Evolutionary conservation across 2,888 invertebrate genomes (phyloP).

Genomic region (Cephus pulcher): DNA sequence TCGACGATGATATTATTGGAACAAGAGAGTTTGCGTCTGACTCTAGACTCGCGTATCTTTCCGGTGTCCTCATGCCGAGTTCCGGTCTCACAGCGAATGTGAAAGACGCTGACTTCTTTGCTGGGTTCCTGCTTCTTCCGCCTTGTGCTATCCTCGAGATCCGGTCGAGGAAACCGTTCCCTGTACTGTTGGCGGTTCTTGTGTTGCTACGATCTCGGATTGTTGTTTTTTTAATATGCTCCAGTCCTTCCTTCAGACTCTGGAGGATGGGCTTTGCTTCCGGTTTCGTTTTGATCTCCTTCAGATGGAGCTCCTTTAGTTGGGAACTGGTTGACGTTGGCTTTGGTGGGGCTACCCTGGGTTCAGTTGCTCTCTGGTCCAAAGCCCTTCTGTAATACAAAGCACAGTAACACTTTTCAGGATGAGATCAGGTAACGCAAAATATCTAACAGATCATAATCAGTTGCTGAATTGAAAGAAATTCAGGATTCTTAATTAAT

Average conservation of each 20-base stretch:
- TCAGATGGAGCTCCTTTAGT: conserved; percentile 55
- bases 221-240: conserved; percentile 60
- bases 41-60: conserved; percentile 60
- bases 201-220: conserved; percentile 56
- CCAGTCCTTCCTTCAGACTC: conserved; percentile 57
- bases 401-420: background rate
- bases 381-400: conserved; percentile 55
- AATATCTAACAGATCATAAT: background rate
- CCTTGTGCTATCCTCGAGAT: conserved; percentile 62
- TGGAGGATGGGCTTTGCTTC: conserved; percentile 60
- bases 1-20: conserved; percentile 30
- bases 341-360: conserved; percentile 59
- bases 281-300: conserved; percentile 58
- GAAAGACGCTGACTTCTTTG: conserved; percentile 62
- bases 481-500: background rate
- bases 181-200: conserved; percentile 40
- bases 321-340: conserved; percentile 45
- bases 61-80: conserved; percentile 61
- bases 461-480: background rate
- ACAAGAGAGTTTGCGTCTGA: conserved; percentile 53
- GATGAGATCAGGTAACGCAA: background rate
- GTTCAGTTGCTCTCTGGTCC: conserved; percentile 61
- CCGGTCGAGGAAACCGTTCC: conserved; percentile 53
- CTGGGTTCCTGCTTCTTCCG: conserved; percentile 57
- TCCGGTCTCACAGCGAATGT: conserved; percentile 61